A percentile compares a stretch with the other conserved stretches of the same genome.
These are phyloP conservation scores for Trilocha varians DNA, from an alignment of 2,888 invertebrate species.

Conservation along the genomic window DNA sequence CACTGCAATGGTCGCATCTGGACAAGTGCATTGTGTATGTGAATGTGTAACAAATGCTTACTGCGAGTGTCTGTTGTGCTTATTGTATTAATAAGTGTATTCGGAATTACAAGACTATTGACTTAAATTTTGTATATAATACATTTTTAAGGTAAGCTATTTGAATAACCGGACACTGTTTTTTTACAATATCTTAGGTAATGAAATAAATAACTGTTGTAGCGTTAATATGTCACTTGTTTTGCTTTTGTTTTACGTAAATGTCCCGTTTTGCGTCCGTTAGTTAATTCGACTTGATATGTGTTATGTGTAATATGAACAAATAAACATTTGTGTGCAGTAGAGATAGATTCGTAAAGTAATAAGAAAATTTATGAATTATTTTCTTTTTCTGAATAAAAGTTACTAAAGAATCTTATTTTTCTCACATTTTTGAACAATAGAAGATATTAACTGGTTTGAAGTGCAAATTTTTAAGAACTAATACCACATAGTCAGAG, in stretches of 20 bases:
- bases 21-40: slow-evolving; percentile 22
- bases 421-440: too few relatives aligned
- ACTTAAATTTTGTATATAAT: slow-evolving; percentile 68
- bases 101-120: slow-evolving; percentile 61
- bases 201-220: slow-evolving; percentile 64
- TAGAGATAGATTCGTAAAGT: too few relatives aligned
- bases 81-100: slow-evolving; percentile 49
- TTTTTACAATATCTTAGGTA: slow-evolving; percentile 69
- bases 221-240: slow-evolving; percentile 49
- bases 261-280: slow-evolving; percentile 27
- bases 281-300: slow-evolving; percentile 32
- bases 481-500: too few relatives aligned
- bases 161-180: slow-evolving; percentile 64
- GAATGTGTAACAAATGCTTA: slow-evolving; percentile 32
- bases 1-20: not conserved
- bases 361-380: too few relatives aligned
- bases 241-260: slow-evolving; percentile 33
- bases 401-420: too few relatives aligned
- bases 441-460: too few relatives aligned
- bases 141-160: slow-evolving; percentile 43
- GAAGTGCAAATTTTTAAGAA: too few relatives aligned
- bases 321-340: too few relatives aligned
- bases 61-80: slow-evolving; percentile 33
- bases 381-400: too few relatives aligned
- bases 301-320: too few relatives aligned